These are phyloP conservation scores for Papilio xuthus DNA, from an alignment of 1,140 invertebrate genomes.

Conservation along the genomic window DNA sequence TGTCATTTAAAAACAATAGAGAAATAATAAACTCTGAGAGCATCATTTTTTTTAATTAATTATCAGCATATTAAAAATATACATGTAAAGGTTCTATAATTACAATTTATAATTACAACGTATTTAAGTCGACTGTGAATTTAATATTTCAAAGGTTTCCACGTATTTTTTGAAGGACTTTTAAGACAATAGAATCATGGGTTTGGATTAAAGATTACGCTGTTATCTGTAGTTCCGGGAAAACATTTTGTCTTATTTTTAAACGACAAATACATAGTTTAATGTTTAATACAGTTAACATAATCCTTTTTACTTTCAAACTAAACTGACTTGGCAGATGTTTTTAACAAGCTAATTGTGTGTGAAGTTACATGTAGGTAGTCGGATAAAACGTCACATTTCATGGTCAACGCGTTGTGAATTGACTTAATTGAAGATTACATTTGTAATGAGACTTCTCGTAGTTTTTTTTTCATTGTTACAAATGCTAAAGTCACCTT, in stretches of 20 bases:
- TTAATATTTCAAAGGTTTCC: neutral
- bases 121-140: neutral
- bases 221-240: neutral
- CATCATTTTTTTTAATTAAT: no score
- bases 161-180: neutral
- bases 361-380: slow-evolving; percentile 14
- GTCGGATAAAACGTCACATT: neutral
- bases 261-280: neutral
- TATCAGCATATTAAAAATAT: no score
- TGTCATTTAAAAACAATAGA: no score
- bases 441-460: neutral
- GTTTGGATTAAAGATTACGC: neutral
- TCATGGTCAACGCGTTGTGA: neutral
- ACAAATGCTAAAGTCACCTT: neutral
- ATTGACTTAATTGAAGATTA: slow-evolving; percentile 12
- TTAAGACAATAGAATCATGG: slow-evolving; percentile 12
- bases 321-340: slow-evolving; percentile 9
- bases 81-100: neutral
- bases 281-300: neutral
- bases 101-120: neutral
- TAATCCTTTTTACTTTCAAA: neutral
- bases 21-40: no score
- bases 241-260: neutral
- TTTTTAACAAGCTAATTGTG: slow-evolving; percentile 42
- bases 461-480: neutral